Conservation (phyloP, 2,113 vertebrate genomes). For the Plestiodon gilberti region DNA sequence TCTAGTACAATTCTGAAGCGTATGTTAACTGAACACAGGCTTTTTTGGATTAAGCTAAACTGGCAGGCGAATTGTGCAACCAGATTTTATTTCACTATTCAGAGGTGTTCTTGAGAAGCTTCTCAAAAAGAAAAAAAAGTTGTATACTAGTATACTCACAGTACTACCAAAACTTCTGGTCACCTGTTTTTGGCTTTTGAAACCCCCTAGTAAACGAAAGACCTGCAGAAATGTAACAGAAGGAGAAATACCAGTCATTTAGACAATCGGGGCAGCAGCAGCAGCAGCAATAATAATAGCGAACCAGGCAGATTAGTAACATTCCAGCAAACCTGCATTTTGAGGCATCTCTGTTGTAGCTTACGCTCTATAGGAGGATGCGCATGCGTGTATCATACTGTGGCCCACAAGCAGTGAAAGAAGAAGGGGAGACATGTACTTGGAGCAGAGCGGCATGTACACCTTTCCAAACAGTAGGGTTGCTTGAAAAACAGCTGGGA, state of each 20-base stretch:
- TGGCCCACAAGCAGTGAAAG: not conserved
- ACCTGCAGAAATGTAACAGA: conserved; percentile 72
- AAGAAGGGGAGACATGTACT: not conserved
- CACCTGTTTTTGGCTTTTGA: conserved; percentile 82
- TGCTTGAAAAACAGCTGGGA: not conserved
- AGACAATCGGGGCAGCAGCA: not conserved
- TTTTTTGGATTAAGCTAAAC: conserved; percentile 13
- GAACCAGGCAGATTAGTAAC: not conserved
- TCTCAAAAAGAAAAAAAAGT: conserved; percentile 66
- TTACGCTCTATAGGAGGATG: not conserved
- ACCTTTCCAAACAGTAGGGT: not conserved
- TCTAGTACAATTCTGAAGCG: not conserved
- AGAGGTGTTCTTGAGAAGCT: conserved; percentile 77
- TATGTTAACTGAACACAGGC: conserved; percentile 13
- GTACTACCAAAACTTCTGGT: conserved; percentile 83
- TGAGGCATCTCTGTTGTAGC: not conserved
- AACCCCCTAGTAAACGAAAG: conserved; percentile 81
- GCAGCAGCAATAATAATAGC: not conserved
- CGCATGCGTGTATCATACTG: not conserved
- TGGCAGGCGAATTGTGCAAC: not conserved
- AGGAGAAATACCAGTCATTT: conserved; percentile 40
- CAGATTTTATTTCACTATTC: conserved; percentile 21
- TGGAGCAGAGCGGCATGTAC: not conserved
- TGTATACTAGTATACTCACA: conserved; percentile 79
- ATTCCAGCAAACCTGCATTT: not conserved